Evolutionary conservation across 2,888 invertebrate genomes (phyloP).

Genomic region (Lamellibrachia columna): DNA sequence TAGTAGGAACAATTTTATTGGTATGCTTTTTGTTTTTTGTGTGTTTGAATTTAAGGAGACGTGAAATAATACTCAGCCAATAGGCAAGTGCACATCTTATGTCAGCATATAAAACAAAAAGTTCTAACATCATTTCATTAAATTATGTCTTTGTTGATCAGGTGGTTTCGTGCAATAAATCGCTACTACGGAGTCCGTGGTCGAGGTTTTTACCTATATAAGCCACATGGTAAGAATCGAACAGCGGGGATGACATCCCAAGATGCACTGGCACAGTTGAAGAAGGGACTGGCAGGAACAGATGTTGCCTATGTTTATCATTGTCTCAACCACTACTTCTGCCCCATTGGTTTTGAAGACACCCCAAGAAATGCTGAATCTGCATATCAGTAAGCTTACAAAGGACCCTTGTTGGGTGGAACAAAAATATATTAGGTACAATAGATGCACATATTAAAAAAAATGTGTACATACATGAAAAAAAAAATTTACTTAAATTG

Average conservation of each 20-base stretch:
- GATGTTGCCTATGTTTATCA: slow-evolving; percentile 58
- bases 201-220: slow-evolving; percentile 55
- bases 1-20: too few species aligned
- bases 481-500: too few species aligned
- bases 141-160: slow-evolving; percentile 36
- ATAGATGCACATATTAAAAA: not conserved
- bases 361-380: slow-evolving; percentile 49
- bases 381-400: slow-evolving; percentile 52
- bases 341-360: slow-evolving; percentile 62
- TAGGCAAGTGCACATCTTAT: too few species aligned
- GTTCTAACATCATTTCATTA: too few species aligned
- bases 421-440: not conserved
- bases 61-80: too few species aligned
- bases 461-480: too few species aligned
- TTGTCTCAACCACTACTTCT: slow-evolving; percentile 63
- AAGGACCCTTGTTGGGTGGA: not conserved
- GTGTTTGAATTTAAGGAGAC: too few species aligned
- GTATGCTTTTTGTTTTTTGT: too few species aligned
- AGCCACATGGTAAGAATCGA: slow-evolving; percentile 53
- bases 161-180: slow-evolving; percentile 59
- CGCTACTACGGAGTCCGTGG: slow-evolving; percentile 56
- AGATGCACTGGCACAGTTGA: slow-evolving; percentile 50
- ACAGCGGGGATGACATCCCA: slow-evolving; percentile 52
- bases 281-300: slow-evolving; percentile 53
- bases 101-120: too few species aligned